Evolutionary conservation across 2,888 invertebrate species (phyloP), one percentile per base, ranked within the genome.

Genomic region (Notocelia uddmanniana): DNA sequence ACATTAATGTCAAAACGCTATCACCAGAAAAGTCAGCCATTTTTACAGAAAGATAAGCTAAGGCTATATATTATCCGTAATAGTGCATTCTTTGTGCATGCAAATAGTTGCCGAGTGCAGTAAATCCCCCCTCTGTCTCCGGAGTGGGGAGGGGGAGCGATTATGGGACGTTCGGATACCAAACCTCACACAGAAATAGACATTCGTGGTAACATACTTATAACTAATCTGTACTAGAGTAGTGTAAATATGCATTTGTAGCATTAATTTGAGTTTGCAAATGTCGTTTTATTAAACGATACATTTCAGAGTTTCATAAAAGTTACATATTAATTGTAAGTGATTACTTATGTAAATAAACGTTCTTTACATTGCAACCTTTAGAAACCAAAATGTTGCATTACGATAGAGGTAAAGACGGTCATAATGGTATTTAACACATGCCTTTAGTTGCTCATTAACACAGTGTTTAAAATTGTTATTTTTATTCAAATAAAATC

Each of bases 61-160:
- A 54, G 19, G 15, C 66, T 60, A 67, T 72, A 67, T 72, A 72
- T 72, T 67, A 67, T 67, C 55, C 71, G 67, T 72, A 67, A 67
- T 60, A 72, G 67, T 72, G 71, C 79, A 81, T 78, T 81, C 81
- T 81, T 81, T 81, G 74, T 76, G 74, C 78, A 83, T 83, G 83
- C 81, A 81, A 83, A 83, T 83, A 80, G 78, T 81, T 77, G 79
- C 67, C 26, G 63, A 76, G 52, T 75, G 76, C 78, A 75, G 80
- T 83, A 83, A 81, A 81, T 84, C 74, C 75, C 71, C 73, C 55
- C 77, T 75, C 78, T 80, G 83, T 83, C 83, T 83, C 82, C 83
- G 83, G 81, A 75, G 75, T 50, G 50, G 58, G 34, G 54, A 54
- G 52, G 58, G 55, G 54, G 54, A 31, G 26, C 59, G 37, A 15